Base-by-base conservation (phyloP, 1,140 invertebrate species). In the Muscidifurax raptorellus region DNA sequence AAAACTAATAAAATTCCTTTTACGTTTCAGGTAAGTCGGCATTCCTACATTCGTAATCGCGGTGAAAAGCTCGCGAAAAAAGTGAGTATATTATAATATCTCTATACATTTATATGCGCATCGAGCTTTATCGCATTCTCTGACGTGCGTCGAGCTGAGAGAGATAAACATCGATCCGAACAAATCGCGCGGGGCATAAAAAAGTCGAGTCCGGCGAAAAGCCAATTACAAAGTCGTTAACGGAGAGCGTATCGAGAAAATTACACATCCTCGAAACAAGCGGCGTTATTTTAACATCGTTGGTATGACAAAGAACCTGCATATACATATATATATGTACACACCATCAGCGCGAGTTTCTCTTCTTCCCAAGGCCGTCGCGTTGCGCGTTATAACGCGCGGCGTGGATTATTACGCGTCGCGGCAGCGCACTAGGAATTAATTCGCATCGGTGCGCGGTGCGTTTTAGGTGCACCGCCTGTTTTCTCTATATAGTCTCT, bases 231-330 rank as follows among this genome's bases (percentile, higher is more conserved):
- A 59, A 59, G 52, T 59, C 22, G 18, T 59, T 59, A 40, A 4
- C 52, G 18, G 15, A 18, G 47, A 52, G 47, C 36, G 10, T 52
- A 52, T 52, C 47, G 18, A 69, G 67, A 27, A 69, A 69, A 69
- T 69, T 69, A 69, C 67, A 69, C 67, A 30, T 30, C 25, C 67
- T 30, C 27, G 27, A 2, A 30, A 18, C 67, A 13, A 69, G 25
- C 25, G 27, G 25, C 67, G 28, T 30, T 69, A 69, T 28, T 69
- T 69, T 30, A 69, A 69, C 67, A 28, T 69, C 67, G 25, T 27
- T 1, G 67, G 67, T 30, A 69, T 69, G 67, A 69, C 67, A 69
- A 69, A 69, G 67, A 69, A 69, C 10, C 67, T 69, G 27, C n/a
- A 5, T 59, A 18, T 52, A 18, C 7, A n/a, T n/a, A 59, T 59